Evolutionary conservation across 2,888 invertebrate genomes (phyloP).

Genomic region (Epistrophe grossulariae): DNA sequence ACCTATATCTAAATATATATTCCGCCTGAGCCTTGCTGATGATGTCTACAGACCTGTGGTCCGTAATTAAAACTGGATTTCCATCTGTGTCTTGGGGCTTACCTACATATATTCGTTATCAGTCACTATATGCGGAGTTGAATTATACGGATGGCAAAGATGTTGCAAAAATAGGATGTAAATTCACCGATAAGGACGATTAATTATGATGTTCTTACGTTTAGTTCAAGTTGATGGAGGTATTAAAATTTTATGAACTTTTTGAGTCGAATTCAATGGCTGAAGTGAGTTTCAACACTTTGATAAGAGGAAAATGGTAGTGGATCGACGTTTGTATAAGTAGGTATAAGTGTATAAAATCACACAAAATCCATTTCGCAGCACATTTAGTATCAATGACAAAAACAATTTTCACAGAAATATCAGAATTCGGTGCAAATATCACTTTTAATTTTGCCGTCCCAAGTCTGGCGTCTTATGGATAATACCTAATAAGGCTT

Average conservation of each 20-base stretch:
- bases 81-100: too few species aligned
- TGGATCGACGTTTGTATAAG: background rate
- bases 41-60: constrained; percentile 11
- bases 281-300: constrained; percentile 3
- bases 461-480: too few species aligned
- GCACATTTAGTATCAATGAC: too few species aligned
- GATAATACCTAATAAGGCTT: too few species aligned
- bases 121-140: constrained; percentile 14
- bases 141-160: constrained; percentile 39
- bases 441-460: too few species aligned
- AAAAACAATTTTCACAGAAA: too few species aligned
- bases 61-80: constrained; percentile 71
- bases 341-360: too few species aligned
- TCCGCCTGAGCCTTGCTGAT: background rate
- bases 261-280: constrained; percentile 18
- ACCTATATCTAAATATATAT: constrained; percentile 28
- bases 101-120: constrained; percentile 46
- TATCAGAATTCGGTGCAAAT: too few species aligned
- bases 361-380: too few species aligned
- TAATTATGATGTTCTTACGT: constrained; percentile 60
- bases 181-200: constrained; percentile 62
- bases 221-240: constrained; percentile 13
- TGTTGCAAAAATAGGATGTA: constrained; percentile 64
- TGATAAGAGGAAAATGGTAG: background rate
- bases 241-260: constrained; percentile 46